Conservation (phyloP, 2,113 vertebrate genomes). For the Myotis lucifugus region DNA sequence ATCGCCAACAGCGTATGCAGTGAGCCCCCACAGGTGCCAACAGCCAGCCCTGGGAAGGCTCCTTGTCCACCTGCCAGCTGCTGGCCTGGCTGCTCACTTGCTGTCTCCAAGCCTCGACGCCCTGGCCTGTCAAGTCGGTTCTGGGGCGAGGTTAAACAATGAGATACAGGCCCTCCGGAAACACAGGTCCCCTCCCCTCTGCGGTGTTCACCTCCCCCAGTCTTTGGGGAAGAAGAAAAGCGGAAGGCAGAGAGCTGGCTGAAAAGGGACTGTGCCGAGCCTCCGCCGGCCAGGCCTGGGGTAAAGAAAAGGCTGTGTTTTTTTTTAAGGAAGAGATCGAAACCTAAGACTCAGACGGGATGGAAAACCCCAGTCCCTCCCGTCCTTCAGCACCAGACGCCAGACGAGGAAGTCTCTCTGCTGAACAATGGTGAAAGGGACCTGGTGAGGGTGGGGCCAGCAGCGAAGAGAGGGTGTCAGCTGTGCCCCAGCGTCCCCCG, state of each 20-base stretch:
- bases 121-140: not conserved
- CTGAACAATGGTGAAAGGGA: not conserved
- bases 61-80: not conserved
- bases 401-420: slow-evolving; percentile 28
- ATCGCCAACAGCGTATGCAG: fast-evolving
- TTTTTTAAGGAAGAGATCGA: not conserved
- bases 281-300: not conserved
- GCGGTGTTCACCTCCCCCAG: not conserved
- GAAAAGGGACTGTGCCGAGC: not conserved
- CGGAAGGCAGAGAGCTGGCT: not conserved
- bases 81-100: not conserved
- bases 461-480: not conserved
- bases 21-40: not conserved
- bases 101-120: not conserved
- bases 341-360: not conserved
- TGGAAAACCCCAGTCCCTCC: slow-evolving; percentile 52
- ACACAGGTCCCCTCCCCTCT: not conserved
- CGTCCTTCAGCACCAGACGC: not conserved
- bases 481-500: not conserved
- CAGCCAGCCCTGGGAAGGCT: not conserved
- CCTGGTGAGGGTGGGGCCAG: not conserved
- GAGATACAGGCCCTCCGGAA: not conserved
- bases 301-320: not conserved
- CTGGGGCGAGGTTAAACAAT: not conserved
- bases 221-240: not conserved